These are phyloP conservation scores for Rugalucina vietnamica DNA, from an alignment of 2,888 invertebrate species.

Conservation along the genomic window DNA sequence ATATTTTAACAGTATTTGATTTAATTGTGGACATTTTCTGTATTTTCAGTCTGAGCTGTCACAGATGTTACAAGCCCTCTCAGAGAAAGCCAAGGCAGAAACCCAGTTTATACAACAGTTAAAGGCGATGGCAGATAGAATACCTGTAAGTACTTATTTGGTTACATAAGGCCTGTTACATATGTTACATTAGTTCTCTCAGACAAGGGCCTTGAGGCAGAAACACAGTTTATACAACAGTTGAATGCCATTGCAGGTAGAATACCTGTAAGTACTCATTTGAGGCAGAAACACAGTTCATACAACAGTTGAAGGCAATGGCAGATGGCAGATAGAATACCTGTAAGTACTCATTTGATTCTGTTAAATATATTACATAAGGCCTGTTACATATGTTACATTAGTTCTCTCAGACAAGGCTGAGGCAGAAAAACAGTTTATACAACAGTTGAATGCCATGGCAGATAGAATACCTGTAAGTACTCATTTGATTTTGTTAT, in stretches of 20 bases:
- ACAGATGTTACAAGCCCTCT: constrained; percentile 97
- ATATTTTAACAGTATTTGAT: no score
- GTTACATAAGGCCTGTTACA: no score
- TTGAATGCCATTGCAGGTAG: neutral
- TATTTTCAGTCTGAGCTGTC: constrained; percentile 96
- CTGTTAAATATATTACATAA: neutral
- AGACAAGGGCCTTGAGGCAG: neutral
- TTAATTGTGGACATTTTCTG: neutral
- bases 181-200: neutral
- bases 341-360: neutral
- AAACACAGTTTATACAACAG: neutral
- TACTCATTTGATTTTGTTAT: no score
- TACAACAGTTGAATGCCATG: constrained; percentile 90
- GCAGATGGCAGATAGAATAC: no score
- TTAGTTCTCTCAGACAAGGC: neutral
- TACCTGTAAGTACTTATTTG: constrained; percentile 14
- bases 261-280: neutral
- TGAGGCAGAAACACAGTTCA: constrained; percentile 7
- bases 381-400: no score
- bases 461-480: constrained; percentile 98
- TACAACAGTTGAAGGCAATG: constrained; percentile 1
- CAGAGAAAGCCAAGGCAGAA: constrained; percentile 98
- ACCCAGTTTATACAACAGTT: constrained; percentile 8
- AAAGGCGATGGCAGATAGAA: neutral
- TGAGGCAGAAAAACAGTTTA: neutral